Base-by-base conservation (phyloP, 2,113 vertebrate species). In the Sceloporus undulatus region DNA sequence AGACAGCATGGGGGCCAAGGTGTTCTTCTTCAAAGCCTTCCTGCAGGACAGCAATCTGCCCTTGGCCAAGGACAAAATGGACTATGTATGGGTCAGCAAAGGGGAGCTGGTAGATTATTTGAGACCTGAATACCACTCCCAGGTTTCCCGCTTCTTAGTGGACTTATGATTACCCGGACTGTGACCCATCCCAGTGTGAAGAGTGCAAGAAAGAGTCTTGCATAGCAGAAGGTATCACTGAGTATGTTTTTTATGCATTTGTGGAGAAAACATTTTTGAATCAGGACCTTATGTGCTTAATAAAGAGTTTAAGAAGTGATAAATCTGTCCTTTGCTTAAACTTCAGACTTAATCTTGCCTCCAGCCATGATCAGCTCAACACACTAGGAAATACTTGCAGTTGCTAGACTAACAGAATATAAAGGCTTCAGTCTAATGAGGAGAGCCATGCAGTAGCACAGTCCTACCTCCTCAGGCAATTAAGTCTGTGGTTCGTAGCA, bases 1-100 rank as follows among this genome's bases (percentile, higher is more conserved):
- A 91, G 93, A 91, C 90, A 94, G 84, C 0, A 5, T 97, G 0
- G 99, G 99, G 85, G 97, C 96, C 86, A 99, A 98, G 95, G 96
- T 99, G 8, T 99, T 99, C 96, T 99, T 99, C 96, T 99, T 99
- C 96, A 99, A 99, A 97, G 99, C 99, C 29, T 42, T 98, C 11
- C 96, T 99, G 56, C 95, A 97, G 0, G 96, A 90, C n/a, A 84
- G 82, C 3, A 92, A 93, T 25, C 87, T 96, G 54, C 78, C 95
- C 11, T 84, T 91, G 11, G 62, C 92, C 0, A 52, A 89, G 82
- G 92, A 92, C 91, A 92, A 96, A 77, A 68, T 89, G 75, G 82
- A 94, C n/a, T 91, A 97, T 21, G 92, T 98, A 42, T 99, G 99
- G 99, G 95, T 98, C 94, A 97, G 96, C 87, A 98, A 97, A 91